Evolutionary conservation across 2,888 invertebrate genomes (phyloP).

Genomic region (Pammene fasciana): DNA sequence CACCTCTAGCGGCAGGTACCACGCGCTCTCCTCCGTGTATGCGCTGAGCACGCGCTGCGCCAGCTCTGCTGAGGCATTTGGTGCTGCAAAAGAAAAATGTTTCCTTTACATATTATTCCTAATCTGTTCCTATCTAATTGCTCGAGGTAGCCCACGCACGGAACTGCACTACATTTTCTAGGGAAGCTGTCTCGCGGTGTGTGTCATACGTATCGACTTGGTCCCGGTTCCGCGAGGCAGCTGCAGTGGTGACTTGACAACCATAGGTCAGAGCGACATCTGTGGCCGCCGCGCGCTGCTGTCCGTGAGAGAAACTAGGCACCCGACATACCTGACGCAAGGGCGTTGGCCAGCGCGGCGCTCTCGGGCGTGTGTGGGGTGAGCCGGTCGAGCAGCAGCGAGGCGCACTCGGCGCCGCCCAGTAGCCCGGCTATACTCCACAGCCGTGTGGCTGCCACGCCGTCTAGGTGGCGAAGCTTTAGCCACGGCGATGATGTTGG

Average conservation of each 20-base stretch:
- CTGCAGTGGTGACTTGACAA: no score
- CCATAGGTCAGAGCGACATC: no score
- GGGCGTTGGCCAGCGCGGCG: conserved; percentile 29
- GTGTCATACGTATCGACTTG: no score
- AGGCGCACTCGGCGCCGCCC: conserved; percentile 77
- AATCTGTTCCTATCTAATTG: no score
- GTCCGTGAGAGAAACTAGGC: no score
- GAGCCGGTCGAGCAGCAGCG: conserved; percentile 85
- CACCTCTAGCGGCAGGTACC: conserved; percentile 77
- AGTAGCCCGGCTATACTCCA: conserved; percentile 80
- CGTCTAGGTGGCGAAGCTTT: conserved; percentile 64
- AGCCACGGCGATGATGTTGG: conserved; percentile 83
- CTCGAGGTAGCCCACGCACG: no score
- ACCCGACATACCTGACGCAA: conserved; percentile 15
- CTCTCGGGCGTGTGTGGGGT: conserved; percentile 50
- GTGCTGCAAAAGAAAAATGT: conserved; percentile 51
- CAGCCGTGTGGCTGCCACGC: conserved; percentile 54
- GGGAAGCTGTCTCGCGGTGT: no score
- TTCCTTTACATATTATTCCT: no score
- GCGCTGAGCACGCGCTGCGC: conserved; percentile 62
- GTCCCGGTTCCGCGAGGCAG: no score
- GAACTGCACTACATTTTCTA: no score
- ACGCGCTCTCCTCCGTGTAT: conserved; percentile 80
- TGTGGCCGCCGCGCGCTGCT: no score
- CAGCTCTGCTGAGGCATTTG: conserved; percentile 54